Evolutionary conservation across 2,888 invertebrate genomes (phyloP).

Genomic region (Pseudanteris insignis): DNA sequence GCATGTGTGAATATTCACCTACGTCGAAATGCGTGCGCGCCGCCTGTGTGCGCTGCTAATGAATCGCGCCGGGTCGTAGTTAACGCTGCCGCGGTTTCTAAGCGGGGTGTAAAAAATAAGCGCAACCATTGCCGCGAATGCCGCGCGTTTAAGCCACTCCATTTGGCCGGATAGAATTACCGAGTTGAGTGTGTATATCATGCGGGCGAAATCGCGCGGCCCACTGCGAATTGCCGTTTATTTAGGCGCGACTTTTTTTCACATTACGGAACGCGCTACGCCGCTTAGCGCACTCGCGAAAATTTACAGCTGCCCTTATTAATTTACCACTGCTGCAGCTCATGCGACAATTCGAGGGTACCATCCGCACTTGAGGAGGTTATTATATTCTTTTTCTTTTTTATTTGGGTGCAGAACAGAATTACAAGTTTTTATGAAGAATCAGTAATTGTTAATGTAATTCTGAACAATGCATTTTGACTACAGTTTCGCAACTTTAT

Average conservation of each 20-base stretch:
- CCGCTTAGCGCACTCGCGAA: conserved; percentile 21
- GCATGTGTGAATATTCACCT: conserved; percentile 58
- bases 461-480: too few species aligned
- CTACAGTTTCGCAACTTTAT: too few species aligned
- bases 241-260: conserved; percentile 15
- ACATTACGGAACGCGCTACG: conserved; percentile 20
- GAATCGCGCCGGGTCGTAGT: conserved; percentile 43
- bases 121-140: conserved; percentile 42
- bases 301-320: conserved; percentile 3
- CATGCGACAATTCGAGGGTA: too few species aligned
- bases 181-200: conserved; percentile 39
- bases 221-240: conserved; percentile 30
- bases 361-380: too few species aligned
- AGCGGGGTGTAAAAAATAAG: conserved; percentile 40
- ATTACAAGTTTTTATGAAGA: too few species aligned
- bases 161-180: conserved; percentile 42
- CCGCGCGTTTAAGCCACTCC: conserved; percentile 42
- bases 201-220: conserved; percentile 24
- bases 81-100: conserved; percentile 44
- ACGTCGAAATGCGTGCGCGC: conserved; percentile 41
- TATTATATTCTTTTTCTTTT: too few species aligned
- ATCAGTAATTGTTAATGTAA: too few species aligned
- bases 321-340: too few species aligned
- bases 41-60: conserved; percentile 44
- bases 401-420: too few species aligned